phyloP scores from a whole-genome alignment of 2,888 invertebrate genomes.

The Drosophila sordidapex region DNA sequence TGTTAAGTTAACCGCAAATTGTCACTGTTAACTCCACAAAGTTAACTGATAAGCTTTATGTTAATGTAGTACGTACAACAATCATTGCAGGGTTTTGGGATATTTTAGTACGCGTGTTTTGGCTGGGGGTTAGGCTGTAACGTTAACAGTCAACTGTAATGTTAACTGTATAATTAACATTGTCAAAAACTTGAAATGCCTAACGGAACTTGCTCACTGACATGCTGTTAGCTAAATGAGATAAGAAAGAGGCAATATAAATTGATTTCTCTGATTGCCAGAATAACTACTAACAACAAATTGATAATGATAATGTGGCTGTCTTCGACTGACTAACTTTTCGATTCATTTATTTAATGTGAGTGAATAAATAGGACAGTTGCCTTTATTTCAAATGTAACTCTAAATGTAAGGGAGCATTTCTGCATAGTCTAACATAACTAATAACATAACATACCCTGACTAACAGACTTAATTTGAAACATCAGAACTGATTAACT shows the following conservation, averaged over 20 bases:
- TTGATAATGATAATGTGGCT: background rate
- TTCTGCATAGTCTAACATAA: background rate
- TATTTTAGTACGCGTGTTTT: constrained; percentile 29
- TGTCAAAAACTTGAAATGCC: no score
- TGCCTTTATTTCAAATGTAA: background rate
- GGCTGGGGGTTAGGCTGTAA: background rate
- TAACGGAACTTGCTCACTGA: background rate
- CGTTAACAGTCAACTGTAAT: background rate
- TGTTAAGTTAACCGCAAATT: background rate
- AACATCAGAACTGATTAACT: background rate
- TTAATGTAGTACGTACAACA: constrained; percentile 3
- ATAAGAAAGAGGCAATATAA: background rate
- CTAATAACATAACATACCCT: background rate
- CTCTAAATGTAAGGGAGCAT: background rate
- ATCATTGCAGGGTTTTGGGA: constrained; percentile 17
- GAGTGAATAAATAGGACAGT: background rate
- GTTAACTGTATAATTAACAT: background rate
- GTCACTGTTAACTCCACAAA: background rate
- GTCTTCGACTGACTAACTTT: background rate
- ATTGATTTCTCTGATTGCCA: background rate
- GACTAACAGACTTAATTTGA: background rate
- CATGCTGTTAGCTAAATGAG: background rate
- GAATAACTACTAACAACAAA: background rate
- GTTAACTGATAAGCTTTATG: background rate
- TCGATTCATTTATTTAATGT: background rate